phyloP scores from a whole-genome alignment of 2,888 invertebrate species.

The Nymphalis polychloros region DNA sequence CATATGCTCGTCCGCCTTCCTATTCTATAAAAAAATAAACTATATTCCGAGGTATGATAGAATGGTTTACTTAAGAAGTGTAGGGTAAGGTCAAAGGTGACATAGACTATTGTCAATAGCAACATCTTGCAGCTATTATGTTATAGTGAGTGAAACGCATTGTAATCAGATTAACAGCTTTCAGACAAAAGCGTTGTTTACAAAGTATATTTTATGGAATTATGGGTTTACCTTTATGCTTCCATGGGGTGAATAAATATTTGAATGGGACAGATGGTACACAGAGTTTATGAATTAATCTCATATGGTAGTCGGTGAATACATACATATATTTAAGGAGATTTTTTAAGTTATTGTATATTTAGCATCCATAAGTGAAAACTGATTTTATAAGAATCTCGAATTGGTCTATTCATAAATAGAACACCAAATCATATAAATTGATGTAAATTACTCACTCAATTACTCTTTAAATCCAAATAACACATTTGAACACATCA shows the following conservation, averaged over 20 bases:
- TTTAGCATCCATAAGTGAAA: too few relatives aligned
- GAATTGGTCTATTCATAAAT: too few relatives aligned
- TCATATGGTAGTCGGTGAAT: not conserved
- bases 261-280: constrained; percentile 15
- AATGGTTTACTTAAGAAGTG: not conserved
- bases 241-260: constrained; percentile 27
- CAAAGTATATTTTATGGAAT: constrained; percentile 45
- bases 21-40: too few relatives aligned
- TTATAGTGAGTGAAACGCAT: constrained; percentile 36
- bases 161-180: constrained; percentile 53
- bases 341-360: too few relatives aligned
- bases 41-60: not conserved
- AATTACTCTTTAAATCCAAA: too few relatives aligned
- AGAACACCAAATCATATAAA: too few relatives aligned
- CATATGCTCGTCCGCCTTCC: too few relatives aligned
- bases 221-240: constrained; percentile 32
- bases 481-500: too few relatives aligned
- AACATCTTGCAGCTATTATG: constrained; percentile 10
- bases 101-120: constrained; percentile 10
- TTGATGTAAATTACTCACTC: too few relatives aligned
- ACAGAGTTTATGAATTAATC: constrained; percentile 12
- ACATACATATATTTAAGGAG: too few relatives aligned
- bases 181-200: constrained; percentile 45
- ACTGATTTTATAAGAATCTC: too few relatives aligned
- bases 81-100: not conserved